Base-by-base conservation (phyloP, 53 echinoderm and acorn worm species). In the Arbacia lixula region DNA sequence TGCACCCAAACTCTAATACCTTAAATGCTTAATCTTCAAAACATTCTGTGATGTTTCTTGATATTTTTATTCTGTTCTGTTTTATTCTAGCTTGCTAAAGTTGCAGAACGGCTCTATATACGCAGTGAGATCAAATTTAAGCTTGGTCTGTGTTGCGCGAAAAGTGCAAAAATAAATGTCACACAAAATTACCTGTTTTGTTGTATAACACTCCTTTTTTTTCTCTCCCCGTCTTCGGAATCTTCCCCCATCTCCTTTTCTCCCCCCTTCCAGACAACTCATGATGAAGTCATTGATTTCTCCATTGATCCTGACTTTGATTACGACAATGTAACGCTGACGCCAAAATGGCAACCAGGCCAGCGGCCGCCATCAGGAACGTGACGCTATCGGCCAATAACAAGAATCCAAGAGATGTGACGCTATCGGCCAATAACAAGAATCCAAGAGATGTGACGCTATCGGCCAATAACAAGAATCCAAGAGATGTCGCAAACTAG, bases 271-370 rank as follows among this genome's bases (percentile, higher is more conserved):
- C 80, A 89, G 89, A 63, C 43, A 40, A 39, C 87, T n/a, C 51
- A 57, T 21, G 81, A 87, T 74, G 90, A 90, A 10, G 92, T 95
- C 12, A 67, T 87, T 66, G 86, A 92, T 1, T 95, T 95, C 85
- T 29, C 86, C 12, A 66, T 95, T 65, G 93, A 95, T 85, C 76
- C 87, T 17, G 87, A 95, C 73, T 95, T 95, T 89, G 95, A 95
- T 72, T 95, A 95, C 65, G 91, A 95, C 86, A 95, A 95, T 86
- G 93, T 95, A 8, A 53, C 53, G 33, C 49, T 95, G 75, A 89
- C 95, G 6, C 91, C 93, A 14, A 95, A 95, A 66, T 95, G 95
- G 95, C 85, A 79, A 26, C 66, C 64, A 51, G 72, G 83, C 51
- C 58, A 84, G 30, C 9, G 60, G 64, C 90, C 90, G 19, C 87